These are phyloP conservation scores for Stichopus chloronotus DNA, from an alignment of 35 echinoderm and acorn worm species.

Conservation along the genomic window DNA sequence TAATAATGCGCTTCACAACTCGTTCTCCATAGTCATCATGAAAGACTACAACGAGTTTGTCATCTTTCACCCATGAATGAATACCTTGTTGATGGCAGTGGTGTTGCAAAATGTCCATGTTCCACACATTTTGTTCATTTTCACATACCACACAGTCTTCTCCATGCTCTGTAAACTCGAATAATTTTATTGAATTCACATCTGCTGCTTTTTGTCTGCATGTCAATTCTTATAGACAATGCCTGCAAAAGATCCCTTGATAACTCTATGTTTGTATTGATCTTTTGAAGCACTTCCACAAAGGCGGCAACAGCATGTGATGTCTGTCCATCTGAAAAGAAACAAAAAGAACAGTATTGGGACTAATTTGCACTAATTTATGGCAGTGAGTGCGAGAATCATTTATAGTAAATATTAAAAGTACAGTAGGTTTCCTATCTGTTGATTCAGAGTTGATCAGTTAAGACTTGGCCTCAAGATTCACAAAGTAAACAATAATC, in stretches of 20 bases:
- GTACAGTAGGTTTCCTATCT: no score
- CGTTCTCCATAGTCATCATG: neutral
- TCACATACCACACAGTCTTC: neutral
- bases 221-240: conserved; percentile 9
- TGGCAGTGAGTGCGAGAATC: no score
- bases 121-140: neutral
- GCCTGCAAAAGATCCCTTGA: neutral
- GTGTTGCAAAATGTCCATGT: neutral
- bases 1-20: neutral
- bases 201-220: conserved; percentile 1
- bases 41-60: neutral
- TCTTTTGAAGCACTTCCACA: neutral
- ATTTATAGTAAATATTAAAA: no score
- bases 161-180: neutral
- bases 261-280: neutral
- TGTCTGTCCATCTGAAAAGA: no score
- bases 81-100: neutral
- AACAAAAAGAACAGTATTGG: no score
- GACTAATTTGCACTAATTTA: no score
- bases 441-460: no score
- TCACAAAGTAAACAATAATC: no score
- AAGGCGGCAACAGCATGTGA: neutral
- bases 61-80: conserved; percentile 17
- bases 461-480: no score
- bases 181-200: conserved; percentile 2